Evolutionary conservation across 2,888 invertebrate species (phyloP).

Genomic region (Trissoscelio sp.): DNA sequence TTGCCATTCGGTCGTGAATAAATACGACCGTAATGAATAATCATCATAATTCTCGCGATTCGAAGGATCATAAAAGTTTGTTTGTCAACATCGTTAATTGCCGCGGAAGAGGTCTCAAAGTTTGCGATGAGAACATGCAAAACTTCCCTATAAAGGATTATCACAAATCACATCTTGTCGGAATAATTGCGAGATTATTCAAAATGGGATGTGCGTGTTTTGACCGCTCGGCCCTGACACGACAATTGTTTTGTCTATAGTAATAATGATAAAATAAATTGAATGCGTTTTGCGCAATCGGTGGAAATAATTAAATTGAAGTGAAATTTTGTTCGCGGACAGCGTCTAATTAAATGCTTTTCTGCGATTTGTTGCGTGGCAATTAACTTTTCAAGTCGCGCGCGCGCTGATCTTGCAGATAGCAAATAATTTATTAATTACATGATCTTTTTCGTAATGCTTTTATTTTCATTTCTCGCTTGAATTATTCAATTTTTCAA

Average conservation of each 20-base stretch:
- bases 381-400: conserved; percentile 31
- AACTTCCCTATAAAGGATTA: no score
- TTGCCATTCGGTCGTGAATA: neutral
- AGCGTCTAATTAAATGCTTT: conserved; percentile 31
- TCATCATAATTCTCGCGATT: neutral
- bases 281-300: conserved; percentile 16
- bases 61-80: neutral
- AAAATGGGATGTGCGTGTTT: neutral
- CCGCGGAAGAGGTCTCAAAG: neutral
- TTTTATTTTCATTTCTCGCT: neutral
- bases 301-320: conserved; percentile 22
- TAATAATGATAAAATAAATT: conserved; percentile 24
- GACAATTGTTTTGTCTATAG: conserved; percentile 43
- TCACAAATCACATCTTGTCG: neutral
- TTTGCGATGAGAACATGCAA: no score
- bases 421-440: conserved; percentile 17
- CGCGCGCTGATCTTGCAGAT: conserved; percentile 14
- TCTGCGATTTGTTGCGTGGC: conserved; percentile 29
- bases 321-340: conserved; percentile 21
- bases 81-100: neutral
- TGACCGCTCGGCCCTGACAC: conserved; percentile 45
- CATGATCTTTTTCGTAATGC: conserved; percentile 14
- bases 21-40: neutral
- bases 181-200: conserved; percentile 15
- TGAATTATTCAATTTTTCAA: neutral